Base-by-base conservation (phyloP, 2,113 vertebrate species). In the Odontophorus gujanensis region DNA sequence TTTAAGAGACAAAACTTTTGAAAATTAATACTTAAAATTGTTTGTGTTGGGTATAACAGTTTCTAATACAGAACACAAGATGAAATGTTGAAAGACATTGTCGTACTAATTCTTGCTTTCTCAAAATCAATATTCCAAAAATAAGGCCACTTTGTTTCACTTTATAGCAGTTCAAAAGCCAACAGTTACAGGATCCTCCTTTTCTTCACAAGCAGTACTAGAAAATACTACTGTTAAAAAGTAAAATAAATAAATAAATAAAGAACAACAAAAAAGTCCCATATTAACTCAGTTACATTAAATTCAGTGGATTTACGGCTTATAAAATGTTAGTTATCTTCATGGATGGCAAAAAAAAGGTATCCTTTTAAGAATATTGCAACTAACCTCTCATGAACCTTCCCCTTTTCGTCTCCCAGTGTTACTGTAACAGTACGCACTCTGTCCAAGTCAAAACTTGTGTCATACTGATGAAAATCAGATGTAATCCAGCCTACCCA, bases 401-500 rank as follows among this genome's bases (percentile, higher is more conserved):
- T 99, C 69, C 99, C 99, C 96, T 99, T 99, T 87, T 99, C 99
- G 5, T 99, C 99, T 95, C 99, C 99, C 28, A 99, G 98, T 26
- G 99, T 99, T 28, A 99, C 99, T 0, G 99, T 99, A 71, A 99
- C 99, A 0, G 98, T 99, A 45, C 98, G 98, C 81, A 99, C 99
- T 91, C 98, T 98, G 86, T 99, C 98, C 96, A 99, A 97, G 61
- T 99, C 98, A 61, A 99, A 99, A 90, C 97, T 97, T 2, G 98
- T 98, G 79, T 99, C 98, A 5, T 99, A 98, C 84, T 99, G 99
- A 84, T 99, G 99, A 90, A 99, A 99, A 74, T 99, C 99, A 5
- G 99, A 99, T 18, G 99, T 99, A 58, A 99, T 99, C 99, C 99
- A 99, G 68, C 99, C 99, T 16, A 99, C 99, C 99, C 99, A 99